These are phyloP conservation scores for Hermatobates lingyangjiaoensis DNA, from an alignment of 1,140 invertebrate species.

Conservation along the genomic window DNA sequence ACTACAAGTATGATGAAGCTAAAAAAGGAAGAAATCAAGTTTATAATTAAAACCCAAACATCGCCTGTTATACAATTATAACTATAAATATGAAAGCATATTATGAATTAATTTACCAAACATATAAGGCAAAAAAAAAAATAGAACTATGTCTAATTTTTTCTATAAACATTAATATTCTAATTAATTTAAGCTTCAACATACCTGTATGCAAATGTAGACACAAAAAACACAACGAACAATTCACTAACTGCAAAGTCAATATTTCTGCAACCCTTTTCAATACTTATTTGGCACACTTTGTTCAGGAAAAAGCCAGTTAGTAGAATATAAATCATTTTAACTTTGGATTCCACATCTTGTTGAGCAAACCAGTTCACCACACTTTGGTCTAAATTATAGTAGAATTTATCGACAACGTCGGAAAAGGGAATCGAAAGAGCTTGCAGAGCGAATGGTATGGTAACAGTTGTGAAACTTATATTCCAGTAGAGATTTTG, in stretches of 20 bases:
- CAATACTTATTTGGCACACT: background rate
- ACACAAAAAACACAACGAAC: background rate
- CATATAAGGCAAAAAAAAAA: too few species aligned
- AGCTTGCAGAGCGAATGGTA: background rate
- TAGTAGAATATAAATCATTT: background rate
- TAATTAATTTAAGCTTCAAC: too few species aligned
- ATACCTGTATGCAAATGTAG: background rate
- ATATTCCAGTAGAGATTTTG: background rate
- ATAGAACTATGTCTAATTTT: background rate
- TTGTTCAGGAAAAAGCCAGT: background rate
- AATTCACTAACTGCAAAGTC: background rate
- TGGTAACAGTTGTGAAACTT: background rate
- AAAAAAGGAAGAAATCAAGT: too few species aligned
- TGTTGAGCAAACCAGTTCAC: background rate
- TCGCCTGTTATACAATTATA: too few species aligned
- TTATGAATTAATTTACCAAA: too few species aligned
- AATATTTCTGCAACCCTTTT: background rate
- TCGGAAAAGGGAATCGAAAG: background rate
- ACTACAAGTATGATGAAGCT: too few species aligned
- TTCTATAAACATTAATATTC: background rate
- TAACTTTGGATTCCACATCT: background rate
- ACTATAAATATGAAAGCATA: too few species aligned
- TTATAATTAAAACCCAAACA: too few species aligned
- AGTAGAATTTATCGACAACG: background rate
- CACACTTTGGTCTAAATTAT: background rate